A percentile compares a stretch with the other conserved stretches of the same genome.
These are phyloP conservation scores for Nothoprocta perdicaria DNA, from an alignment of 2,113 vertebrate species.

Conservation along the genomic window DNA sequence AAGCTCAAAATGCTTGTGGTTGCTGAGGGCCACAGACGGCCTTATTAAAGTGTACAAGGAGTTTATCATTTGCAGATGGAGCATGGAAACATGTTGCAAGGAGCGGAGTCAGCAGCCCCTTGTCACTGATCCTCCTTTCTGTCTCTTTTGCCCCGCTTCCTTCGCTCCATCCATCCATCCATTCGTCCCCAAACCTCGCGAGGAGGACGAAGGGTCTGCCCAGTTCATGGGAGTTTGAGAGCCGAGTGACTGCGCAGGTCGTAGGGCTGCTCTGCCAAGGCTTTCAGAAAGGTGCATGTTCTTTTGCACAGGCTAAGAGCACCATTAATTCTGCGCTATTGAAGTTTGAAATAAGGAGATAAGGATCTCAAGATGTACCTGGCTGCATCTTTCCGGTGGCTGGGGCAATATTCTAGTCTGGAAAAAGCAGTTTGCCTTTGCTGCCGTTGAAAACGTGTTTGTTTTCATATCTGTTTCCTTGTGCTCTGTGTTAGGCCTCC, in stretches of 20 bases:
- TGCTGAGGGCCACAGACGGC: background rate
- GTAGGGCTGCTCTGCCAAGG: background rate
- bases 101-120: background rate
- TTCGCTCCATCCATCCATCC: too few species aligned
- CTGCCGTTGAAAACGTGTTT: background rate
- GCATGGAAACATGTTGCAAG: background rate
- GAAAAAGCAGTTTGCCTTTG: background rate
- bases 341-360: background rate
- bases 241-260: accelerated
- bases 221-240: background rate
- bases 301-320: background rate
- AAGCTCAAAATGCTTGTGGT: background rate
- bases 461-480: background rate
- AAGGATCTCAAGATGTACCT: background rate
- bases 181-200: too few species aligned
- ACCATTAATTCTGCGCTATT: background rate
- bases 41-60: background rate
- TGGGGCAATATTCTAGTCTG: background rate
- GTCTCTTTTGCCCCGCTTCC: background rate
- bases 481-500: background rate
- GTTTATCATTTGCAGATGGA: constrained; percentile 1
- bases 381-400: background rate
- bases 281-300: background rate
- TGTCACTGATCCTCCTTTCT: background rate
- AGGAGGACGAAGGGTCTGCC: background rate